These are phyloP conservation scores for Thamnaconus septentrionalis DNA, from an alignment of 2,113 vertebrate species.

Conservation along the genomic window DNA sequence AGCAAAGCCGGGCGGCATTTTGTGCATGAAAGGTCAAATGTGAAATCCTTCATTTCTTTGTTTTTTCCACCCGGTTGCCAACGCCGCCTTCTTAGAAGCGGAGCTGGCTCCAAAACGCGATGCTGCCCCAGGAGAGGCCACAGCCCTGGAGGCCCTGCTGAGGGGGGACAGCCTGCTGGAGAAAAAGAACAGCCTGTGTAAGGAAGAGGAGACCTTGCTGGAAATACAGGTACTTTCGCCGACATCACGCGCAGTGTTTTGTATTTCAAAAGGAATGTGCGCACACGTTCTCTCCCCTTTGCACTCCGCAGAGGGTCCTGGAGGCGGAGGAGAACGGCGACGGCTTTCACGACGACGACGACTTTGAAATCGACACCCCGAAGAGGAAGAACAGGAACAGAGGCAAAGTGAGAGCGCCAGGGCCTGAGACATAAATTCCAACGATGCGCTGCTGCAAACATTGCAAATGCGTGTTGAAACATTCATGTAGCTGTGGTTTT, in stretches of 20 bases:
- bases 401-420: slow-evolving; percentile 85
- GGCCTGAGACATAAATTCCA: neutral
- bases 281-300: neutral
- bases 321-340: slow-evolving; percentile 96
- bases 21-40: no score
- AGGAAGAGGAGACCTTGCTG: slow-evolving; percentile 92
- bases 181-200: slow-evolving; percentile 83
- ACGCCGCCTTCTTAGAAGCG: slow-evolving; percentile 57
- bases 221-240: slow-evolving; percentile 89
- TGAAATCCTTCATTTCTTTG: no score
- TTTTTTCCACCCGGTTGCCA: neutral
- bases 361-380: slow-evolving; percentile 93
- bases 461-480: neutral
- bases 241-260: neutral
- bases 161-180: slow-evolving; percentile 79
- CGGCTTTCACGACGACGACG: slow-evolving; percentile 91
- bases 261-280: neutral
- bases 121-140: slow-evolving; percentile 82
- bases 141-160: slow-evolving; percentile 89
- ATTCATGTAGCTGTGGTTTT: neutral
- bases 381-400: slow-evolving; percentile 95
- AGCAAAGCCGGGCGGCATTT: no score
- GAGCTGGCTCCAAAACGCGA: slow-evolving; percentile 76
- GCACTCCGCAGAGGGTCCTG: slow-evolving; percentile 83
- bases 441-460: no score